These are phyloP conservation scores for Zaprionus nigranus DNA, from an alignment of 1,140 invertebrate species.

Conservation along the genomic window DNA sequence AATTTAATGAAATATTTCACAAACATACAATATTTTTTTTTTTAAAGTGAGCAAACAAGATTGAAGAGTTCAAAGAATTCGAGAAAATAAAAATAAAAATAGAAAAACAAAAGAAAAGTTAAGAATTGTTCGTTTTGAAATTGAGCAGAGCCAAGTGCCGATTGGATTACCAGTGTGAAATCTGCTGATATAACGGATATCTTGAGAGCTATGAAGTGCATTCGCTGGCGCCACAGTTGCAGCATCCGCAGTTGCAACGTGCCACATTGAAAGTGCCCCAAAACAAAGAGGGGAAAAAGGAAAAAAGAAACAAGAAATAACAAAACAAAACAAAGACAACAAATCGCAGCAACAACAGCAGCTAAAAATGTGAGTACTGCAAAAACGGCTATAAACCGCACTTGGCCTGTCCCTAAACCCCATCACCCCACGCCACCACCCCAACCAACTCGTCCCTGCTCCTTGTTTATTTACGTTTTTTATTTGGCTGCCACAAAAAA, in stretches of 20 bases:
- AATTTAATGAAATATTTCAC: slow-evolving; percentile 8
- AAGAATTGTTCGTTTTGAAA: not conserved
- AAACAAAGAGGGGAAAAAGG: slow-evolving; percentile 6
- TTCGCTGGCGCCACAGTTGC: slow-evolving; percentile 39
- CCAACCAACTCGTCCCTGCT: not conserved
- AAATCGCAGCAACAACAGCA: slow-evolving; percentile 4
- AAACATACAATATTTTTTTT: slow-evolving; percentile 19
- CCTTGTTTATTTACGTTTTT: slow-evolving; percentile 6
- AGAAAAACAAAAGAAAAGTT: slow-evolving; percentile 29
- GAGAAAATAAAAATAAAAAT: slow-evolving; percentile 1
- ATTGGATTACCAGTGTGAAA: slow-evolving; percentile 71
- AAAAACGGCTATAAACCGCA: slow-evolving; percentile 30
- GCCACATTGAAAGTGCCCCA: slow-evolving; percentile 39
- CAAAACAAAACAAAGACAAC: slow-evolving; percentile 10
- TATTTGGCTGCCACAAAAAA: not conserved
- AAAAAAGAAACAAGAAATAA: not conserved
- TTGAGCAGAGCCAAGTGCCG: slow-evolving; percentile 38
- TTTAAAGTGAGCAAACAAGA: slow-evolving; percentile 26
- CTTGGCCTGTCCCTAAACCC: slow-evolving; percentile 9
- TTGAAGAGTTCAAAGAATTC: not conserved
- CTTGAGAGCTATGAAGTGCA: slow-evolving; percentile 38
- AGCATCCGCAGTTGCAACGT: slow-evolving; percentile 42
- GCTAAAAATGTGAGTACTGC: slow-evolving; percentile 26
- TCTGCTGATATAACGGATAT: slow-evolving; percentile 16
- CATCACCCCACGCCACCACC: slow-evolving; percentile 4